Evolutionary conservation across 2,888 invertebrate species (phyloP).

Genomic region (Penaeus monodon): DNA sequence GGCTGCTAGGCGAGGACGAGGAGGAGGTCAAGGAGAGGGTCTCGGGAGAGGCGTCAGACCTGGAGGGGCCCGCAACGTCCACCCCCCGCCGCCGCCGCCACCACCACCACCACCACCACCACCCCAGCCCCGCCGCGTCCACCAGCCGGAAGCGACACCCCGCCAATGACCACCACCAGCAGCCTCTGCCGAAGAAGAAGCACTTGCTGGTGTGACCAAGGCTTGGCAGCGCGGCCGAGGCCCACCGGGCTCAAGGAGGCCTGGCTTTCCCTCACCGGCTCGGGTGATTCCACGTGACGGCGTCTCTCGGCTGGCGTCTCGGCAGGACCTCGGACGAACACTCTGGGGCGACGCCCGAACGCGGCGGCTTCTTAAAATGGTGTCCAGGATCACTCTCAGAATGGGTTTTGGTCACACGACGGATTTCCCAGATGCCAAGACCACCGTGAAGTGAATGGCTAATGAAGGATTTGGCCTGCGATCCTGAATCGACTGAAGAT

Average conservation of each 20-base stretch:
- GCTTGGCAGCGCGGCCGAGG: slow-evolving; percentile 15
- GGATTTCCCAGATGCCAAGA: too few species aligned
- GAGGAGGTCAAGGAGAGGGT: slow-evolving; percentile 26
- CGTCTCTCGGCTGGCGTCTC: too few species aligned
- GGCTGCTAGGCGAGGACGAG: slow-evolving; percentile 46
- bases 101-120: neutral
- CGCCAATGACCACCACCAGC: slow-evolving; percentile 32
- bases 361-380: too few species aligned
- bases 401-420: too few species aligned
- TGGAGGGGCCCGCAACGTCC: neutral
- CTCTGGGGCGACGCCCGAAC: too few species aligned
- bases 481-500: too few species aligned
- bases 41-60: neutral
- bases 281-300: too few species aligned
- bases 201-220: slow-evolving; percentile 55
- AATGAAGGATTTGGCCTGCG: too few species aligned
- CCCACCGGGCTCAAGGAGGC: neutral
- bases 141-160: slow-evolving; percentile 43
- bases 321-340: too few species aligned
- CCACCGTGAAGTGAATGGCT: too few species aligned
- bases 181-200: slow-evolving; percentile 53
- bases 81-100: neutral
- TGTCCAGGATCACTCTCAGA: too few species aligned
- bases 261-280: too few species aligned
- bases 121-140: slow-evolving; percentile 5